phyloP scores from a whole-genome alignment of 2,888 invertebrate genomes.

The Melieria crassipennis region DNA sequence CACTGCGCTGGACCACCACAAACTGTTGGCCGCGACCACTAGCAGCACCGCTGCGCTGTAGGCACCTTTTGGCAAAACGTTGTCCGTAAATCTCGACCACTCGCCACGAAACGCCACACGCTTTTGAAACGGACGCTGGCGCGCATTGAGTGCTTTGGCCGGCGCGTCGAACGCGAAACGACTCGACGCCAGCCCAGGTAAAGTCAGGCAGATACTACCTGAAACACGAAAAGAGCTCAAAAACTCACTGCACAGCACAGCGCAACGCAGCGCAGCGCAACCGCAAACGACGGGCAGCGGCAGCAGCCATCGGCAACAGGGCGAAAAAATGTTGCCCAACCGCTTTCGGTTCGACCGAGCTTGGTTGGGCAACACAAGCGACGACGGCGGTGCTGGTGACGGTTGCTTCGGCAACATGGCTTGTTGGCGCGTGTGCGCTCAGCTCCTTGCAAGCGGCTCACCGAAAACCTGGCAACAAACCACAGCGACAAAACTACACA shows the following conservation, averaged over 20 bases:
- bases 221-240: conserved; percentile 38
- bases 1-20: not conserved
- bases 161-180: not conserved
- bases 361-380: conserved; percentile 5
- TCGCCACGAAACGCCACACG: conserved; percentile 63
- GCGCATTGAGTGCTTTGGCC: conserved; percentile 16
- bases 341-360: conserved; percentile 46
- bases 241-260: conserved; percentile 7
- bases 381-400: not conserved
- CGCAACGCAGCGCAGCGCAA: not conserved
- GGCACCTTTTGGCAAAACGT: conserved; percentile 24
- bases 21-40: too few relatives aligned
- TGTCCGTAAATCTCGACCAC: conserved; percentile 63
- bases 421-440: too few relatives aligned
- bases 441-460: not conserved
- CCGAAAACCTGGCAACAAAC: not conserved
- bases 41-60: not conserved
- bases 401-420: too few relatives aligned
- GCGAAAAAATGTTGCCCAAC: conserved; percentile 56
- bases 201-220: conserved; percentile 48
- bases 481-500: conserved; percentile 17
- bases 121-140: conserved; percentile 62
- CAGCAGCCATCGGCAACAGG: conserved; percentile 53
- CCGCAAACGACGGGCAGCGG: conserved; percentile 32
- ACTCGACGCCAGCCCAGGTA: not conserved